Conservation (phyloP, 2,888 invertebrate genomes). For the Eucera pruinosa region DNA sequence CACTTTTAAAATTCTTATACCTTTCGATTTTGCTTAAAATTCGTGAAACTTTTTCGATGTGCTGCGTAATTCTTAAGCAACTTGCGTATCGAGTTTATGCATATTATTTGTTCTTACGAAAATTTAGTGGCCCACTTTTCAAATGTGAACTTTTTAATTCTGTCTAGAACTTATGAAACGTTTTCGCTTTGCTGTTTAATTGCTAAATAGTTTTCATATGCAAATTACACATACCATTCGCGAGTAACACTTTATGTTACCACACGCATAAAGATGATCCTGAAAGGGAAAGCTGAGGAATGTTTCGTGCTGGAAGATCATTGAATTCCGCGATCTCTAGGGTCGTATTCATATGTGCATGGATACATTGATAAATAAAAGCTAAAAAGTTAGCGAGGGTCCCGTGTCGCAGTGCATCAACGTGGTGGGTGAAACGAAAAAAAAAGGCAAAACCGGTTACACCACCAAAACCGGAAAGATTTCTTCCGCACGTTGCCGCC, state of each 20-base stretch:
- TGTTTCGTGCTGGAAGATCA: conserved; percentile 30
- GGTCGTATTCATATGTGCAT: conserved; percentile 21
- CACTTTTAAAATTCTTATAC: background rate
- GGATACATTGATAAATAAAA: conserved; percentile 54
- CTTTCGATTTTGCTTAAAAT: too few relatives aligned
- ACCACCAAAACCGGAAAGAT: conserved; percentile 81
- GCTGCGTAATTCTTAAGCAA: background rate
- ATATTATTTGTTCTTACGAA: background rate
- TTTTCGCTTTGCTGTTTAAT: too few relatives aligned
- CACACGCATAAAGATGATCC: background rate
- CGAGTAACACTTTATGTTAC: background rate
- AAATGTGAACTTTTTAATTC: too few relatives aligned
- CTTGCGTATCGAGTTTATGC: background rate
- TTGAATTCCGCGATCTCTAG: conserved; percentile 31
- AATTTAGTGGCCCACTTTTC: background rate
- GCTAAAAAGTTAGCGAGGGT: conserved; percentile 46
- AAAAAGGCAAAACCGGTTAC: conserved; percentile 78
- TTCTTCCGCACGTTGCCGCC: conserved; percentile 79
- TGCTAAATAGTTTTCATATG: background rate
- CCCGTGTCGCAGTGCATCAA: conserved; percentile 57
- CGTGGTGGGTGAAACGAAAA: conserved; percentile 62
- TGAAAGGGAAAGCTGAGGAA: conserved; percentile 7
- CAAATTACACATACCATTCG: background rate
- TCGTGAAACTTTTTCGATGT: too few relatives aligned
- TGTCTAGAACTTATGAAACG: too few relatives aligned